A percentile compares a stretch with the other conserved stretches of the same genome.
These are phyloP conservation scores for Penaeus japonicus DNA, from an alignment of 1,140 invertebrate genomes.

Conservation along the genomic window DNA sequence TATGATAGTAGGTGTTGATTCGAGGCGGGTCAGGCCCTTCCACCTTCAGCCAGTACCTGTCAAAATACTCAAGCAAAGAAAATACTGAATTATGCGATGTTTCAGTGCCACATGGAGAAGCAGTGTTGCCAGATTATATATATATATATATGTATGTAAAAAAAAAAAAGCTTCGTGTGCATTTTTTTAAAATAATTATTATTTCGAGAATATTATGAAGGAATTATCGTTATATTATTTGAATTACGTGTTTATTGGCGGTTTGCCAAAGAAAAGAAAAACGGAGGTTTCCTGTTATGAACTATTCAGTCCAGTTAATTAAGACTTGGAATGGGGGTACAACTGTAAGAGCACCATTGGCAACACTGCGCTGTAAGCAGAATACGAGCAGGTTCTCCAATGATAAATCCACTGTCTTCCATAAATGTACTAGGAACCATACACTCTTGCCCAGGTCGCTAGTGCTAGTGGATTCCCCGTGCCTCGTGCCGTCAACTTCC, in stretches of 20 bases:
- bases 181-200: background rate
- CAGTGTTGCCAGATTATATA: conserved; percentile 42
- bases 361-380: conserved; percentile 37
- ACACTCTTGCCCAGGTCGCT: conserved; percentile 31
- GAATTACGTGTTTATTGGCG: background rate
- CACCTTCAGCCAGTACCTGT: conserved; percentile 43
- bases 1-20: conserved; percentile 43
- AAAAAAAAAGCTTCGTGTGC: conserved; percentile 11
- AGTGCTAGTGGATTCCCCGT: conserved; percentile 50
- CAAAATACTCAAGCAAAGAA: conserved; percentile 37
- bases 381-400: conserved; percentile 43
- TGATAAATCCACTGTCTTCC: conserved; percentile 56
- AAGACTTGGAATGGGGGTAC: background rate
- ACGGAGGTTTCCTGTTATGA: no score
- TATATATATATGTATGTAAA: conserved; percentile 2
- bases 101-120: conserved; percentile 25
- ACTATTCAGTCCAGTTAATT: no score
- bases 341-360: background rate
- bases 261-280: no score
- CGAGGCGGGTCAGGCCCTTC: conserved; percentile 40
- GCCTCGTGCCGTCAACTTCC: conserved; percentile 50
- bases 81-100: no score
- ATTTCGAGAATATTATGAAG: background rate
- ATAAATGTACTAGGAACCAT: conserved; percentile 49
- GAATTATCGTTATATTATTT: background rate